These are phyloP conservation scores for Xiphorhynchus erythropygius DNA, from an alignment of 2,797 vertebrate genomes.

Conservation along the genomic window DNA sequence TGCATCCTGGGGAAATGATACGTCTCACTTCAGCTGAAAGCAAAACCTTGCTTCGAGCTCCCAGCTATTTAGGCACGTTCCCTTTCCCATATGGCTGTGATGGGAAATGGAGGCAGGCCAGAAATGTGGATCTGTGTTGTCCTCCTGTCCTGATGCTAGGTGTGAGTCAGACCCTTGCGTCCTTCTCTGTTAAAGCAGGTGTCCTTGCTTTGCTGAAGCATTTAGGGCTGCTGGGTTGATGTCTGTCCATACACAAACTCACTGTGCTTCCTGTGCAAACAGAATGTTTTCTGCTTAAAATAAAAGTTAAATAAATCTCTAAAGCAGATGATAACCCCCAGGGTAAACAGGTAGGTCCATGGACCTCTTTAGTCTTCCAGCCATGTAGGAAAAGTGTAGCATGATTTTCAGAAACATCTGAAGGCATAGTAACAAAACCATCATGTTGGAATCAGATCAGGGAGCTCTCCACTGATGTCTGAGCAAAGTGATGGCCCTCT, in stretches of 20 bases:
- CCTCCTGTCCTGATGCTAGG: not conserved
- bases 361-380: not conserved
- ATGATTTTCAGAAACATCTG: not conserved
- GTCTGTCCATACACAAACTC: accelerated
- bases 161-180: not conserved
- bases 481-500: not conserved
- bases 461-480: not conserved
- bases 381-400: not conserved
- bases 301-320: not conserved
- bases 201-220: not conserved
- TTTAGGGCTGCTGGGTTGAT: not conserved
- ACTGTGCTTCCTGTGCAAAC: not conserved
- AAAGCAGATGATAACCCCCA: not conserved
- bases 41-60: not conserved
- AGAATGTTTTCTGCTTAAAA: not conserved
- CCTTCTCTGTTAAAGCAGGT: not conserved
- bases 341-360: not conserved
- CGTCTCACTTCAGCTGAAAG: not conserved
- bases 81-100: not conserved
- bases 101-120: not conserved
- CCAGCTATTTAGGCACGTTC: not conserved
- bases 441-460: not conserved
- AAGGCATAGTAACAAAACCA: not conserved
- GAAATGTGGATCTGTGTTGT: not conserved
- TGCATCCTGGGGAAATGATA: conserved; percentile 2